phyloP scores from a whole-genome alignment of 1,140 invertebrate genomes.

The Tetramorium simillimum region DNA sequence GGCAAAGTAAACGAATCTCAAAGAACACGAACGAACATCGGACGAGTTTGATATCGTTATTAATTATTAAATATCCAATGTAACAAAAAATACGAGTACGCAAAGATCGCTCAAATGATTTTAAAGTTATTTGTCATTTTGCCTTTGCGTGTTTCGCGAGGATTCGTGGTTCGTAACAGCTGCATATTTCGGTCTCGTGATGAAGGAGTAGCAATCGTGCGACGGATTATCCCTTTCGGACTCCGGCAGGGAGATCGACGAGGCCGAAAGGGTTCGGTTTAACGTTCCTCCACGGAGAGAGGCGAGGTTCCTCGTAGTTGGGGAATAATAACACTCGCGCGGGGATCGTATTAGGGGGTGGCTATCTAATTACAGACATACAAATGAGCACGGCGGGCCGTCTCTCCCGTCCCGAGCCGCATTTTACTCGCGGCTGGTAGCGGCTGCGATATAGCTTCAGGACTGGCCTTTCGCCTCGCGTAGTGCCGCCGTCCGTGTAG shows the following conservation, averaged over 20 bases:
- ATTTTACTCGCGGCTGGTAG: conserved; percentile 70
- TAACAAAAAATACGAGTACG: not conserved
- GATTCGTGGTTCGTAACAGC: not conserved
- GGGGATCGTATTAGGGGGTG: conserved; percentile 75
- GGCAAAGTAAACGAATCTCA: not conserved
- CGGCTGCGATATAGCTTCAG: conserved; percentile 66
- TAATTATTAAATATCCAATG: not conserved
- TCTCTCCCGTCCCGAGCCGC: conserved; percentile 60
- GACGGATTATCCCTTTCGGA: not conserved
- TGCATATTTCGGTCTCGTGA: not conserved
- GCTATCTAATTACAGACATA: conserved; percentile 82
- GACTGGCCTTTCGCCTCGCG: conserved; percentile 72
- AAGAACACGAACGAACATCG: too few species aligned
- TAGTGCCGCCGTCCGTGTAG: conserved; percentile 59
- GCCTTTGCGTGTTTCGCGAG: not conserved
- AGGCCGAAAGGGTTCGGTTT: not conserved
- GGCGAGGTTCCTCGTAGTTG: not conserved
- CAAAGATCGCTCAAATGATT: not conserved
- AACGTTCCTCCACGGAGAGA: not conserved
- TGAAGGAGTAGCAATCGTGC: not conserved
- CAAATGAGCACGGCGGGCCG: conserved; percentile 76
- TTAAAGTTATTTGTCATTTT: not conserved
- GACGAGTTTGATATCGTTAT: not conserved
- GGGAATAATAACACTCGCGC: conserved; percentile 63
- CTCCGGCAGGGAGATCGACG: not conserved